Evolutionary conservation across 2,113 vertebrate species (phyloP).

Genomic region (Misgurnus mizolepis): DNA sequence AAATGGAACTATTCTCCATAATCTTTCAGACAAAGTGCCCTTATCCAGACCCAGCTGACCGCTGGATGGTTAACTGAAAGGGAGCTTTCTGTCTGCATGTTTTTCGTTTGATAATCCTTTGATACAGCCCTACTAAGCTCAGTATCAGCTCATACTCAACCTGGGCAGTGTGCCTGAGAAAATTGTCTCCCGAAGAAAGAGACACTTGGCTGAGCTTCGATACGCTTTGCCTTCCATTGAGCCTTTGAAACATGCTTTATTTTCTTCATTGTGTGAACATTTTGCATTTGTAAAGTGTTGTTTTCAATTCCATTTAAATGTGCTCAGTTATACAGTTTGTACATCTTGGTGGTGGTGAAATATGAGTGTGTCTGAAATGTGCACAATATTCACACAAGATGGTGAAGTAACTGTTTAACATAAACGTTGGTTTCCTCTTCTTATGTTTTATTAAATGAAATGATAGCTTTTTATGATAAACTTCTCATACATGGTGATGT

Average conservation of each 20-base stretch:
- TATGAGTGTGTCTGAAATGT: slow-evolving; percentile 4
- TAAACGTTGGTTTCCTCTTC: too few relatives aligned
- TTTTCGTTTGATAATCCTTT: slow-evolving; percentile 68
- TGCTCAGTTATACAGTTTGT: neutral
- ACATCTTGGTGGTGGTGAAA: neutral
- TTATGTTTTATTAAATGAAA: too few relatives aligned
- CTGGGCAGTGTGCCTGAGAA: slow-evolving; percentile 51
- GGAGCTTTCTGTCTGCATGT: slow-evolving; percentile 58
- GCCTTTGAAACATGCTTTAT: neutral
- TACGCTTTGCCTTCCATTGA: neutral
- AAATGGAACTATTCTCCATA: slow-evolving; percentile 13
- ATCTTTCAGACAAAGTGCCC: slow-evolving; percentile 25
- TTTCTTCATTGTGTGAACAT: neutral
- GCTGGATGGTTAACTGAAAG: slow-evolving; percentile 55
- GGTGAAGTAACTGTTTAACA: too few relatives aligned
- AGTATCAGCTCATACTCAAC: slow-evolving; percentile 58
- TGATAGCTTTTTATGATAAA: too few relatives aligned
- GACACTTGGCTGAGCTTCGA: neutral
- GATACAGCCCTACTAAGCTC: slow-evolving; percentile 59
- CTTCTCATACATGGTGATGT: neutral
- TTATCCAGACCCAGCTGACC: slow-evolving; percentile 45
- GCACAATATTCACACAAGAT: slow-evolving; percentile 5
- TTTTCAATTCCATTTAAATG: neutral
- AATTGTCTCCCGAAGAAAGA: slow-evolving; percentile 47
- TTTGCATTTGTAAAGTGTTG: neutral